Evolutionary conservation across 2,888 invertebrate genomes (phyloP).

Genomic region (Muscina levida): DNA sequence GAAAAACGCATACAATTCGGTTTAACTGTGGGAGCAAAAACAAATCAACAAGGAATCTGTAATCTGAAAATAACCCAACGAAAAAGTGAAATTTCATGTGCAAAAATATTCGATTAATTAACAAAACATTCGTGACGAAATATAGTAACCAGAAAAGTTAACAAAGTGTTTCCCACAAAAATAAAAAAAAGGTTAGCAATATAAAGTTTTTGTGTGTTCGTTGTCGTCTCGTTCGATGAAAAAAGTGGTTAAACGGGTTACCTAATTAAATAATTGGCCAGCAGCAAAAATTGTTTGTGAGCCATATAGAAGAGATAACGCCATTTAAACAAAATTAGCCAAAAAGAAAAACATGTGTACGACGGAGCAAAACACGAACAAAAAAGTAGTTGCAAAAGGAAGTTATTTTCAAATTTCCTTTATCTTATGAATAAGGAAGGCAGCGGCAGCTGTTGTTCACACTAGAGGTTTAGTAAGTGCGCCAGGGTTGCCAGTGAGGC

Average conservation of each 20-base stretch:
- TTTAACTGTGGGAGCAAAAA: conserved; percentile 37
- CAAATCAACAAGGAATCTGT: conserved; percentile 19
- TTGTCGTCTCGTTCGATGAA: neutral
- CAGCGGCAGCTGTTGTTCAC: conserved; percentile 49
- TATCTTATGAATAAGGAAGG: conserved; percentile 42
- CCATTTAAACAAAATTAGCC: conserved; percentile 2
- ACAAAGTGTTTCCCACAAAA: conserved; percentile 32
- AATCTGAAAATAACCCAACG: conserved; percentile 16
- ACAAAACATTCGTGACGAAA: conserved; percentile 48
- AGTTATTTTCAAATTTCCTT: conserved; percentile 63
- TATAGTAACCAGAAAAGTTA: conserved; percentile 31
- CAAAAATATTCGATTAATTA: conserved; percentile 7
- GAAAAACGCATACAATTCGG: conserved; percentile 26
- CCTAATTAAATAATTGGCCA: conserved; percentile 36
- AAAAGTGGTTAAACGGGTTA: conserved; percentile 64
- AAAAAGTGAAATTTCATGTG: conserved; percentile 44
- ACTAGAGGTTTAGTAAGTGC: conserved; percentile 35
- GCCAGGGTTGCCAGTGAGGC: conserved; percentile 21
- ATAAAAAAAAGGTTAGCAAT: conserved; percentile 54
- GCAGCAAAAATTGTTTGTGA: too few species aligned
- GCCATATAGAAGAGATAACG: too few species aligned
- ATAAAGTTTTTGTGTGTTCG: conserved; percentile 42
- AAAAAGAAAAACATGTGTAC: conserved; percentile 27
- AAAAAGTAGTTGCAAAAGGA: conserved; percentile 53
- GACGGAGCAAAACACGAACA: neutral